Evolutionary conservation across 2,888 invertebrate species (phyloP).

Genomic region (Sipha maydis): DNA sequence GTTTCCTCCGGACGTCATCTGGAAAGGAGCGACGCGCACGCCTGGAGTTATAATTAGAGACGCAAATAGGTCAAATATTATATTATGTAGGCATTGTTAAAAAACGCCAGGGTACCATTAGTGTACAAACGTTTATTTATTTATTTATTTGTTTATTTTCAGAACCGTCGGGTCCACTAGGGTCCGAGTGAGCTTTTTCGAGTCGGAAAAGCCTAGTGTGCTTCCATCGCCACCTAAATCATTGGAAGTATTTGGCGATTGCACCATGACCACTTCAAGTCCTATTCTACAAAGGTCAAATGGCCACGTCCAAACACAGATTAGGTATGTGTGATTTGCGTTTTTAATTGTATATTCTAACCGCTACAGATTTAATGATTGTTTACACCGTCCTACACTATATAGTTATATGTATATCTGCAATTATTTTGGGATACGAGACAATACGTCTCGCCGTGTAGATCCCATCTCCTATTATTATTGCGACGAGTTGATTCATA

Average conservation of each 20-base stretch:
- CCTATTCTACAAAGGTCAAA: conserved; percentile 48
- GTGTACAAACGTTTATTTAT: background rate
- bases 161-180: conserved; percentile 63
- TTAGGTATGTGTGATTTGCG: conserved; percentile 22
- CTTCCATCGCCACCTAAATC: conserved; percentile 53
- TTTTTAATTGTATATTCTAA: background rate
- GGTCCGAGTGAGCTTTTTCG: conserved; percentile 64
- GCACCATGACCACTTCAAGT: conserved; percentile 57
- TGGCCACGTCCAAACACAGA: conserved; percentile 45
- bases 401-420: background rate
- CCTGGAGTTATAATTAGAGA: conserved; percentile 61
- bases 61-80: conserved; percentile 59
- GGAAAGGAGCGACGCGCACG: conserved; percentile 57
- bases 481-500: conserved; percentile 11
- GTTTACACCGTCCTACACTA: background rate
- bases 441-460: conserved; percentile 17
- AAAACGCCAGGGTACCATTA: background rate
- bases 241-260: conserved; percentile 46
- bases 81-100: conserved; percentile 5
- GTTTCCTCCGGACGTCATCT: conserved; percentile 59
- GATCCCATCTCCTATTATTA: conserved; percentile 25
- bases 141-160: conserved; percentile 30
- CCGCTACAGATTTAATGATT: background rate
- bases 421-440: conserved; percentile 15
- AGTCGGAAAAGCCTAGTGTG: conserved; percentile 59